Evolutionary conservation across 2,113 vertebrate species (phyloP), one percentile per base, ranked within the genome.

Genomic region (Martes martes): DNA sequence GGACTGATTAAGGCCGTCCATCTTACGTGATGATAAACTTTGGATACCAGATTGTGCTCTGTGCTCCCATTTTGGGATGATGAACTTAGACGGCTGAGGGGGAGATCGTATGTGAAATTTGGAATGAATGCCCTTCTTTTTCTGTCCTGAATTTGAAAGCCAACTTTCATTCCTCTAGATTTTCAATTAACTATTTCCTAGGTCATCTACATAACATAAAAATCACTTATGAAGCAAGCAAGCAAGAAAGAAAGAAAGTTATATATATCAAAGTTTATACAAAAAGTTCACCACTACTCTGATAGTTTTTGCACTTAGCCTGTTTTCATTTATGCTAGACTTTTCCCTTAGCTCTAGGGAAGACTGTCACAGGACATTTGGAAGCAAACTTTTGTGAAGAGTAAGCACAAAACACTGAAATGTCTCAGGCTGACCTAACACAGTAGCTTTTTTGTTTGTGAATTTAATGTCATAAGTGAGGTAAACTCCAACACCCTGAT

Each of bases 1-100:
- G 96, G 91, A 76, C 74, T 98, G 98, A 99, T 99, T 98, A 98
- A 98, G 97, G 95, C 52, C 83, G 94, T 91, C 97, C 90, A 42
- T 98, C 97, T 81, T 95, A 89, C 65, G 69, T 79, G 95, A 74
- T 95, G 95, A 98, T 96, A 83, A 98, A 94, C 96, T 98, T 73
- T 69, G 90, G 91, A 92, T 95, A 92, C 94, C 98, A 93, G 96
- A 90, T 93, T 97, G 97, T 97, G 95, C 94, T 94, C 74, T 93
- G 52, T 90, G 93, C 91, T 95, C 79, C 96, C 31, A 19, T 65
- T 89, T 93, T 82, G 97, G 96, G 96, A 86, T 65, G 87, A 96
- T 63, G 73, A 94, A 78, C 84, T 95, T 95, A 92, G 88, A 95
- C 89, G 74, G 65, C 85, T 96, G 89, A 94, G 97, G 73, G 67